Base-by-base conservation (phyloP, 2,113 vertebrate genomes). In the Ceyx margarethae region DNA sequence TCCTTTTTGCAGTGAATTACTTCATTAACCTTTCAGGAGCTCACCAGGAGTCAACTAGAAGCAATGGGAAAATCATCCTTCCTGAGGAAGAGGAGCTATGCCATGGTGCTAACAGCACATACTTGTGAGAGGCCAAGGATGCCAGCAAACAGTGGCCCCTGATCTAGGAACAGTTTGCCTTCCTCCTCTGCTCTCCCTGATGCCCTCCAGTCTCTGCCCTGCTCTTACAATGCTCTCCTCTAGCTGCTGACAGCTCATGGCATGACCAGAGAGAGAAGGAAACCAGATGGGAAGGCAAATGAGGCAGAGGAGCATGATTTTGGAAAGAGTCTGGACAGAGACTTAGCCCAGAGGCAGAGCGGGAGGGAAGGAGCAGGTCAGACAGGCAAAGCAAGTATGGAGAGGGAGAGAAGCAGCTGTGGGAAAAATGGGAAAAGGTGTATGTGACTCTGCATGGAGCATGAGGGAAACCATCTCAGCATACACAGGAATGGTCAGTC, bases 21-120 rank as follows among this genome's bases (percentile, higher is more conserved):
- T 93, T 94, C 87, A 95, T 93, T 92, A 96, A 92, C 92, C 91
- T 95, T 96, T 93, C 92, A 89, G 91, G 60, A 94, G 72, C 81
- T 87, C 90, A 84, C 84, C 60, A 76, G 5, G 23, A 92, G 81
- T 76, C 43, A 89, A 89, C 62, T 10, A 62, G 84, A 85, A 89
- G 86, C 58, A 84, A 85, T n/a, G 42, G 67, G 84, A 77, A 87
- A 93, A 89, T 89, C 78, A 69, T 50, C 62, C 54, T 84, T 87
- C 46, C 68, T 6, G 6, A 46, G 72, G 67, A 85, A 93, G 46
- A 66, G 33, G 46, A 87, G 45, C 89, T 94, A 37, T 78, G 45
- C 58, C 4, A 0, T 17, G 37, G 7, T 57, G 58, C 42, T 81
- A 69, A 81, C 13, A 60, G 48, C 37, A 89, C 42, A n/a, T 35